phyloP scores from a whole-genome alignment of 2,888 invertebrate species.

The Dendrolimus houi region DNA sequence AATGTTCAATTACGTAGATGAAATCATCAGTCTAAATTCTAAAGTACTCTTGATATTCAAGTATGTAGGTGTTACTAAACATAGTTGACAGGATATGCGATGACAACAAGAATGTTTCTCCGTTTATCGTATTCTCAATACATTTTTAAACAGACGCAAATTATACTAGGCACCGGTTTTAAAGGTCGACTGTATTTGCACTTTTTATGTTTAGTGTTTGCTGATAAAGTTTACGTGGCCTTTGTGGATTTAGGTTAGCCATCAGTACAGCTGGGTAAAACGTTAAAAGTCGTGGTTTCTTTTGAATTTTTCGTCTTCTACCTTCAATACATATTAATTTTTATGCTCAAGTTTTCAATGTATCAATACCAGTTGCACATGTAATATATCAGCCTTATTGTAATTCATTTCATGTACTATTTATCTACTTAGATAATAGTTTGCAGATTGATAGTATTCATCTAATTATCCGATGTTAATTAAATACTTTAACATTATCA shows the following conservation, averaged over 20 bases:
- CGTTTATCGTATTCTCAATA: constrained; percentile 54
- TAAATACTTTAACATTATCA: too few species aligned
- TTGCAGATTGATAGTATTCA: too few species aligned
- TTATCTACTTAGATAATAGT: too few species aligned
- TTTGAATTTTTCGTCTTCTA: too few species aligned
- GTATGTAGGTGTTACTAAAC: constrained; percentile 8
- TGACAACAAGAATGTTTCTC: constrained; percentile 22
- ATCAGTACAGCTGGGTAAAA: background rate
- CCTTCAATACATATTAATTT: too few species aligned
- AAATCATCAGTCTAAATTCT: background rate
- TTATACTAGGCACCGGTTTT: background rate
- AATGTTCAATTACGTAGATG: background rate
- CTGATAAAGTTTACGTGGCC: background rate
- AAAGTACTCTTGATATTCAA: background rate
- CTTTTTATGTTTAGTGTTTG: background rate
- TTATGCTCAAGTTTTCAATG: too few species aligned
- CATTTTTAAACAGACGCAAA: constrained; percentile 21
- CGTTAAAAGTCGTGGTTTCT: too few species aligned
- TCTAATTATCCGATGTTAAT: too few species aligned
- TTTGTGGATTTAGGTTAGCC: background rate
- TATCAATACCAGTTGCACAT: too few species aligned
- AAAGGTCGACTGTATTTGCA: background rate
- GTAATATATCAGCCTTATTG: too few species aligned
- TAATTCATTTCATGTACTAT: too few species aligned
- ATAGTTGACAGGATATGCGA: constrained; percentile 11